These are phyloP conservation scores for Epizoanthus scotinus DNA, from an alignment of 92 coral and sea anemone species.

Conservation along the genomic window DNA sequence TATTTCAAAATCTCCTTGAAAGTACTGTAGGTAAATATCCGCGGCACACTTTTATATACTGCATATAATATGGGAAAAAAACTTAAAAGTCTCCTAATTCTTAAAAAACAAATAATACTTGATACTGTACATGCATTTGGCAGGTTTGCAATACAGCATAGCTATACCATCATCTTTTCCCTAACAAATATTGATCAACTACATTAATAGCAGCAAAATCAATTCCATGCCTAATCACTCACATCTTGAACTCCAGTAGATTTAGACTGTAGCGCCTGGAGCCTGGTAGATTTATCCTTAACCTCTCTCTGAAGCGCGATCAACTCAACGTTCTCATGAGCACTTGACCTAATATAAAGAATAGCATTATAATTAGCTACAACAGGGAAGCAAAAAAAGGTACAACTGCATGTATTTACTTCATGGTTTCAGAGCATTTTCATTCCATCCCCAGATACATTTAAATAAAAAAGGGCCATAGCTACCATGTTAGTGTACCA, in stretches of 20 bases:
- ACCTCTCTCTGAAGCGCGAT: conserved; percentile 93
- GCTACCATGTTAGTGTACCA: no score
- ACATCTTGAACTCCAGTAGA: conserved; percentile 88
- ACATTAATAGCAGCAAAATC: no score
- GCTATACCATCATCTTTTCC: not conserved
- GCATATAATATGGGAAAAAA: not conserved
- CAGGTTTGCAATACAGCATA: not conserved
- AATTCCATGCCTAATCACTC: not conserved
- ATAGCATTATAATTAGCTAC: not conserved
- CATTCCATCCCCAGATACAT: no score
- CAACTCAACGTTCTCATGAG: conserved; percentile 96
- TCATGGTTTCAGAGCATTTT: no score
- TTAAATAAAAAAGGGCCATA: no score
- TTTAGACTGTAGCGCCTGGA: conserved; percentile 91
- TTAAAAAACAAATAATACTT: not conserved
- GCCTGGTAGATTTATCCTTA: conserved; percentile 88
- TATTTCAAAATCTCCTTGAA: no score
- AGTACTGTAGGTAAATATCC: no score
- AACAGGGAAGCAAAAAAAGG: not conserved
- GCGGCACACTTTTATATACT: not conserved
- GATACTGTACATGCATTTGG: not conserved
- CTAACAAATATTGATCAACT: no score
- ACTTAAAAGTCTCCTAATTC: not conserved
- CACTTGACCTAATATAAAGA: conserved; percentile 59
- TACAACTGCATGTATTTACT: no score